Evolutionary conservation across 2,113 vertebrate species (phyloP).

Genomic region (Tyrannus savana): DNA sequence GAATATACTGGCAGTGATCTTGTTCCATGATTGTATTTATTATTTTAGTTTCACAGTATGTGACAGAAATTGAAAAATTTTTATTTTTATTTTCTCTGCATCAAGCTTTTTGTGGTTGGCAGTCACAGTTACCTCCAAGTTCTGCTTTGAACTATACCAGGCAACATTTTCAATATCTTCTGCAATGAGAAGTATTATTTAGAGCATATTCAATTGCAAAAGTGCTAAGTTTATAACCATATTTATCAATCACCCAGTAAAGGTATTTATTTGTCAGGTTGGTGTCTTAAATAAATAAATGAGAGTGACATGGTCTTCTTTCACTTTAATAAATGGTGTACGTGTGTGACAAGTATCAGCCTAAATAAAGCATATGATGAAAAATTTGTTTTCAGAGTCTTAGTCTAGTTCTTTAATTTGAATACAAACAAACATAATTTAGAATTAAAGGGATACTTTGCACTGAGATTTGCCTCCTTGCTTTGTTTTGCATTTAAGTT

Average conservation of each 20-base stretch:
- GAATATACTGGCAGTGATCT: slow-evolving; percentile 21
- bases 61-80: background rate
- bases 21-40: slow-evolving; percentile 17
- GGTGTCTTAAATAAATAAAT: background rate
- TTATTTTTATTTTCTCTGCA: background rate
- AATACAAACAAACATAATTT: slow-evolving; percentile 13
- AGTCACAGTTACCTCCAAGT: background rate
- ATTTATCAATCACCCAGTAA: background rate
- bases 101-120: background rate
- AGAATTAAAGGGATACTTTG: background rate
- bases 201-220: background rate
- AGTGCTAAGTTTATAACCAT: background rate
- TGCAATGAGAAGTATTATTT: background rate
- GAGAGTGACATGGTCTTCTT: background rate
- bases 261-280: background rate
- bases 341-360: background rate
- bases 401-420: background rate
- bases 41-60: slow-evolving; percentile 3
- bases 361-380: background rate
- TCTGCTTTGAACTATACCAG: background rate
- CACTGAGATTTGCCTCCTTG: background rate
- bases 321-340: background rate
- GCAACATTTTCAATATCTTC: background rate
- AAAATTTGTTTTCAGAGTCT: background rate
- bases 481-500: background rate